Evolutionary conservation across 1,140 invertebrate species (phyloP), one percentile per base, ranked within the genome.

Genomic region (Bombus vancouverensis): DNA sequence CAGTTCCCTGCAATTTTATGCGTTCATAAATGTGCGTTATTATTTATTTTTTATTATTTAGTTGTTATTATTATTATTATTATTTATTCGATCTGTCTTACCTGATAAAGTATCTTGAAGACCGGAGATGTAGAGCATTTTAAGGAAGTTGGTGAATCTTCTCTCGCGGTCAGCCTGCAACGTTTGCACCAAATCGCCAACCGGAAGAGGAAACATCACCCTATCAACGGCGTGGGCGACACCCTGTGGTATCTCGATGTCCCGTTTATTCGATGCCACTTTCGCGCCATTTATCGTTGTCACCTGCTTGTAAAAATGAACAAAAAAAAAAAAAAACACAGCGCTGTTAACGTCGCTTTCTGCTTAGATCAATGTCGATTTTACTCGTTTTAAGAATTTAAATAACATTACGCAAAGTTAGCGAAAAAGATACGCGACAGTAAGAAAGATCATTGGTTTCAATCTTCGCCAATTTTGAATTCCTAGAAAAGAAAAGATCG

Each of bases 201-300:
- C 97, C 0, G 97, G 97, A 83, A 98, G 95, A 6, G 98, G 98
- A 94, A 98, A 98, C 96, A 98, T 97, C 0, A 98, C 98, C 85
- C 98, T 96, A 93, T 98, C 98, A 1, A 99, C 96, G 0, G 98
- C 97, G 92, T 98, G 98, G 0, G 98, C 97, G 70, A 98, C 96
- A 44, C 98, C 97, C 96, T 98, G 96, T 59, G 98, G 97, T 91
- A 98, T 97, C 90, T 97, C 96, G 85, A 98, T 97, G 92, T 98
- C 97, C 89, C 97, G 96, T 92, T 98, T 97, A 82, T 98, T 97
- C 10, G 97, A 96, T 39, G 97, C 93, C 8, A 98, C 96, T 92
- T 97, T 96, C 25, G 97, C 98, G 10, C 98, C 98, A 91, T 98
- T 98, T 90, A 98, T 97, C 28, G 98, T 98, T 13, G 97, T 97